Evolutionary conservation across 2,113 vertebrate genomes (phyloP), one percentile per base, ranked within the genome.

Genomic region (Toxotes chatareus): DNA sequence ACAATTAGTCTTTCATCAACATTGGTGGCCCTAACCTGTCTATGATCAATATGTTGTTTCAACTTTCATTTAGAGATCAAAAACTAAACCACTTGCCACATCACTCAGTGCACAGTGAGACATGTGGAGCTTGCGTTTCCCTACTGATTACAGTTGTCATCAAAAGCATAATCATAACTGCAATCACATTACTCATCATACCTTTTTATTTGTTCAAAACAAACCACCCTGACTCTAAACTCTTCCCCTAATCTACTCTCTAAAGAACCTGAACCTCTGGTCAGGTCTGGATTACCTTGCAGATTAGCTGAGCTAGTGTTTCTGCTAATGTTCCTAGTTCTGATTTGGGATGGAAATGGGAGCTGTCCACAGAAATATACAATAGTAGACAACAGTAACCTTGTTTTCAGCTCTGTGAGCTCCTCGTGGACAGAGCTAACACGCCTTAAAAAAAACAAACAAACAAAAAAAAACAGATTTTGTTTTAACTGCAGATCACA

Each of bases 111-210:
- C 7, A 34, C 23, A 36, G 19, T 73, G 16, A 34, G 17, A 56
- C 57, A 38, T 14, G 13, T 51, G 5, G 44, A 51, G 13, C 44
- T n/a, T 82, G 31, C 70, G 74, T 49, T 19, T 67, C 27, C 42
- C 63, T 27, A 12, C 19, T 21, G 17, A 61, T 12, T 63, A 19
- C 7, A 4, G 7, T 47, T 13, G 5, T 49, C 47, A 49, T 19
- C 21, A 10, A n/a, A 3, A 10, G 9, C 21, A 55, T 23, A 55
- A 21, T 55, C 21, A 55, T 10, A 55, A n/a, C 14, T 49, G 17
- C 46, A 49, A 16, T 2, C 21, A 4, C 51, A 42, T 31, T 38
- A 4, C 4, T 14, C 42, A 19, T 21, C 57, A 31, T 13, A 4
- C 27, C 4, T 32, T 59, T 16, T 46, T 46, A 53, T 21, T 7